Conservation (phyloP, 2,888 invertebrate genomes). For the Rhogogaster chlorosoma region DNA sequence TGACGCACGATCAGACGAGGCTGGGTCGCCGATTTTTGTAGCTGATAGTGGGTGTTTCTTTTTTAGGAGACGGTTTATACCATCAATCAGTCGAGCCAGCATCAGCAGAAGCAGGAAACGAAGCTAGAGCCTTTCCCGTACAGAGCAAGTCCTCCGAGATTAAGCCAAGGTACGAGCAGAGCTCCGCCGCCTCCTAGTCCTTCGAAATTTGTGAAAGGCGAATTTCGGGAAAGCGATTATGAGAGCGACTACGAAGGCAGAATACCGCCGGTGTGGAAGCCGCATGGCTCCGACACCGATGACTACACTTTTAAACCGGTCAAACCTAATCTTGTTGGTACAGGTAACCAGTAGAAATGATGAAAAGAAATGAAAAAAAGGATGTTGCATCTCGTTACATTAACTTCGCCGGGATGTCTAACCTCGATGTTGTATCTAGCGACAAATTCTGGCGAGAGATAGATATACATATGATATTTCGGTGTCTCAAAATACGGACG, state of each 20-base stretch:
- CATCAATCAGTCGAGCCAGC: conserved; percentile 76
- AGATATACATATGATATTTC: background rate
- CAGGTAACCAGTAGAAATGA: conserved; percentile 44
- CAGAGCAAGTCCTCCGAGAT: conserved; percentile 73
- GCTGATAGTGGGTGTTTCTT: background rate
- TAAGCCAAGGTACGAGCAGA: conserved; percentile 46
- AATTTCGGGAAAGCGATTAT: conserved; percentile 85
- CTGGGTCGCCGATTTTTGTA: background rate
- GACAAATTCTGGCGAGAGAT: conserved; percentile 40
- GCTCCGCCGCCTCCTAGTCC: conserved; percentile 82
- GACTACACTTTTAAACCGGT: conserved; percentile 81
- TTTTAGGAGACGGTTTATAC: conserved; percentile 80
- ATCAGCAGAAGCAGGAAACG: conserved; percentile 64
- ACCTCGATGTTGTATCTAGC: conserved; percentile 30
- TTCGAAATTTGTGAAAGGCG: conserved; percentile 84
- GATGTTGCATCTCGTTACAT: conserved; percentile 29
- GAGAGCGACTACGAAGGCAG: conserved; percentile 86
- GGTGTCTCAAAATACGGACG: background rate
- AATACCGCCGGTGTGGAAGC: conserved; percentile 83
- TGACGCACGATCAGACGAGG: conserved; percentile 3
- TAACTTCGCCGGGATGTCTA: conserved; percentile 25
- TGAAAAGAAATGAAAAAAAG: conserved; percentile 7
- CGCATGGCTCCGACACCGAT: conserved; percentile 80
- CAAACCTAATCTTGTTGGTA: conserved; percentile 77
- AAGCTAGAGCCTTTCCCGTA: conserved; percentile 78